A percentile compares a stretch with the other conserved stretches of the same genome.
phyloP scores from a whole-genome alignment of 2,113 vertebrate species.

The Fregata magnificens region DNA sequence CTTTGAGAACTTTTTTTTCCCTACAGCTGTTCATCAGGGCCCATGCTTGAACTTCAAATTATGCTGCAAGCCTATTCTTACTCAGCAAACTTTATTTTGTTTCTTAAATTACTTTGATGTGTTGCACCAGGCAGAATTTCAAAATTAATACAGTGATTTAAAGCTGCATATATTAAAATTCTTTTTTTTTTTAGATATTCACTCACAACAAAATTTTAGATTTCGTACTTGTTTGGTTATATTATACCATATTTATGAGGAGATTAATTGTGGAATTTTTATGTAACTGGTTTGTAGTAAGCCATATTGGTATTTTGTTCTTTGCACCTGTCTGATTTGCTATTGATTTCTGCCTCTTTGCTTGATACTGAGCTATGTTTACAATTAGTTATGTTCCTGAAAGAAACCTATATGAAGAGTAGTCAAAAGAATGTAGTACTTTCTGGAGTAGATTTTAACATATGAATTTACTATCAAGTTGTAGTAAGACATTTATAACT shows the following conservation, averaged over 20 bases:
- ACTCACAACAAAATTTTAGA: not conserved
- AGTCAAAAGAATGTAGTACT: not conserved
- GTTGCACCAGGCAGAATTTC: conserved; percentile 10
- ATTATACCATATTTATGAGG: not conserved
- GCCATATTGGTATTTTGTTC: not conserved
- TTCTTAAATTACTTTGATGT: conserved; percentile 21
- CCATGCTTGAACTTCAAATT: not conserved
- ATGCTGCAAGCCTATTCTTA: not conserved
- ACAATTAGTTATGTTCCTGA: not conserved
- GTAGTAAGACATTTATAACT: not conserved
- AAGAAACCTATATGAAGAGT: not conserved
- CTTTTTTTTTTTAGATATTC: not conserved
- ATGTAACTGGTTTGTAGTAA: not conserved
- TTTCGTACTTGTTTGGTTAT: not conserved
- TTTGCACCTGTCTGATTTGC: not conserved
- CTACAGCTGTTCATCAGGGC: not conserved
- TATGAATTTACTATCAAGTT: not conserved
- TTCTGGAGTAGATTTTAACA: not conserved
- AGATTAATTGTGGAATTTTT: not conserved
- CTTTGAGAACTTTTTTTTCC: not conserved
- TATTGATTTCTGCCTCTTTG: not conserved
- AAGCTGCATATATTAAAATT: not conserved
- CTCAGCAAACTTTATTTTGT: conserved; percentile 7
- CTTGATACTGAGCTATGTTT: not conserved
- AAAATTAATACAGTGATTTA: not conserved